phyloP scores from a whole-genome alignment of 2,113 vertebrate species.

The Bufo gargarizans region DNA sequence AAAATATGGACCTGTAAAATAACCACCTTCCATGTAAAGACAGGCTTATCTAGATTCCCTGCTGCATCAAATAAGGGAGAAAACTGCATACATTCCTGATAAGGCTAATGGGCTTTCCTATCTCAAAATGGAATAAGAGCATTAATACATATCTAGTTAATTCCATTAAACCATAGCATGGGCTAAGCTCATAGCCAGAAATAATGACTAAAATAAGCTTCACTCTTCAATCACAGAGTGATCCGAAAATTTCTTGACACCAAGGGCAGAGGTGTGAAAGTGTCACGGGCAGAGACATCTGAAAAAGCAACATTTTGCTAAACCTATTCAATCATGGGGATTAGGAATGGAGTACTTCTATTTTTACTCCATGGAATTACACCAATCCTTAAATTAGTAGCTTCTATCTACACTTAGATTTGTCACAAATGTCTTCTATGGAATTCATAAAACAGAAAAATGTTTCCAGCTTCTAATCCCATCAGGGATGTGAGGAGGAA shows the following conservation, averaged over 20 bases:
- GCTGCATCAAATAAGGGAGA: neutral
- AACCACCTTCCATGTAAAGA: neutral
- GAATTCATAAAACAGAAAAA: conserved; percentile 13
- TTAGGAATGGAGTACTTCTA: conserved; percentile 31
- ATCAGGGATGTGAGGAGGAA: conserved; percentile 2
- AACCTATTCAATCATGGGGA: conserved; percentile 15
- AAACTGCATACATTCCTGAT: neutral
- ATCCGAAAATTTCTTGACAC: neutral
- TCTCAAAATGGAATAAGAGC: neutral
- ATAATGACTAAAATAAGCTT: conserved; percentile 14
- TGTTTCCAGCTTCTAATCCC: conserved; percentile 45
- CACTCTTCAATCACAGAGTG: neutral
- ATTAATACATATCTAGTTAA: conserved; percentile 4
- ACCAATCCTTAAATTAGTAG: conserved; percentile 19
- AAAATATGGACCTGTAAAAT: neutral
- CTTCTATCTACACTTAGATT: conserved; percentile 4
- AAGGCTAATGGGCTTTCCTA: conserved; percentile 25
- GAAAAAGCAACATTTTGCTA: conserved; percentile 13
- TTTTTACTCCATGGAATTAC: conserved; percentile 9
- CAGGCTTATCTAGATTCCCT: neutral
- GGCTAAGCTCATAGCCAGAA: neutral
- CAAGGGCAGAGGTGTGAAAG: conserved; percentile 5
- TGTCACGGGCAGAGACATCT: neutral
- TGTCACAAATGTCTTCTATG: conserved; percentile 13
- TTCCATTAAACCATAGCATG: conserved; percentile 27